phyloP scores from a whole-genome alignment of 2,888 invertebrate species.

The Aproaerema taeniolella region DNA sequence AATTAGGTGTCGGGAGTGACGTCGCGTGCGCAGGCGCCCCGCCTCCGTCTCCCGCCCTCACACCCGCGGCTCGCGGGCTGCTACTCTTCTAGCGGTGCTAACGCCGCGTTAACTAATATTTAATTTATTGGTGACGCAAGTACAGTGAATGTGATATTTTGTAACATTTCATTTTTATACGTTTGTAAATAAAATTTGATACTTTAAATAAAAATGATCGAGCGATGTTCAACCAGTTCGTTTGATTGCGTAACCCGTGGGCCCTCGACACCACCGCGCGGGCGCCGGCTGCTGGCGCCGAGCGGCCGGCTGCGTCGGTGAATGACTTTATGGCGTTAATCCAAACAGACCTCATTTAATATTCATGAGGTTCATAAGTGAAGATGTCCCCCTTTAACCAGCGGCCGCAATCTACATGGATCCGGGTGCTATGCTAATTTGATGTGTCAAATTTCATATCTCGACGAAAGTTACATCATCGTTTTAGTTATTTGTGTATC shows the following conservation, averaged over 20 bases:
- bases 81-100: conserved; percentile 2
- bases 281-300: not conserved
- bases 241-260: conserved; percentile 42
- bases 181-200: conserved; percentile 63
- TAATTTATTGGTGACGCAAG: conserved; percentile 68
- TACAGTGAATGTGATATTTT: conserved; percentile 66
- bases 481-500: no score
- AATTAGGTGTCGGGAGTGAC: not conserved
- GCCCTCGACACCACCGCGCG: not conserved
- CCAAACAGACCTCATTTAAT: conserved; percentile 1
- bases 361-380: conserved; percentile 4
- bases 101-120: conserved; percentile 20
- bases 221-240: conserved; percentile 39
- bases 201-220: conserved; percentile 55
- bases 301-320: not conserved
- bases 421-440: conserved; percentile 10
- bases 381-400: no score
- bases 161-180: conserved; percentile 62
- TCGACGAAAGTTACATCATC: not conserved
- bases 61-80: not conserved
- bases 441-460: conserved; percentile 1
- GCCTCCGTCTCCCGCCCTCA: not conserved
- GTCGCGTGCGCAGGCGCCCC: not conserved
- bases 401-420: not conserved
- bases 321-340: conserved; percentile 5